Base-by-base conservation (phyloP, 2,888 invertebrate genomes). In the Calameuta pallipes region DNA sequence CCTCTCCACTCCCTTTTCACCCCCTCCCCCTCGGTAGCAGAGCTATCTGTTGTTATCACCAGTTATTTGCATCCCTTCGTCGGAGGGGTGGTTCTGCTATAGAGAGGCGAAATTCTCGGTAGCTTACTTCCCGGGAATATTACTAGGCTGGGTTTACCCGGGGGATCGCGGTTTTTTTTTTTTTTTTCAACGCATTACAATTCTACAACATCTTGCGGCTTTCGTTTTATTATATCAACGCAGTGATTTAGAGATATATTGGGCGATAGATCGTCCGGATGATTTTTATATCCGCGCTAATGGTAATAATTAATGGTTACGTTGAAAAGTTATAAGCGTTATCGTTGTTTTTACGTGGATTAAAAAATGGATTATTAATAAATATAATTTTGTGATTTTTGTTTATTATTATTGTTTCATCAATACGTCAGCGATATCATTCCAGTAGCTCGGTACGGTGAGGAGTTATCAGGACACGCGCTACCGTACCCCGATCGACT, bases 21-120 rank as follows among this genome's bases (percentile, higher is more conserved):
- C 78, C 76, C 78, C 78, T 81, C 79, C 80, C 77, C 78, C 78
- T 76, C 73, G 74, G 75, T 68, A 82, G 84, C 85, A 81, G 87
- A 90, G 89, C 89, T 90, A 90, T 90, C 90, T 89, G 89, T 89
- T 89, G 90, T 90, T 90, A 90, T 90, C 90, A 88, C 89, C 90
- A 88, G 90, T 90, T 90, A 90, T 90, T 90, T 90, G 89, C 90
- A 90, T 89, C 90, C 89, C 88, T 89, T 87, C 87, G 87, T 82
- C 84, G 85, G 82, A 77, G 84, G 86, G 86, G 80, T 78, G 83
- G 13, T 71, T 71, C 34, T 33, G 31, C 69, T 36, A 73, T 31
- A 74, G 36, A 76, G 74, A 74, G 33, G 71, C 83, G 86, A 86
- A 86, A 87, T 87, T 87, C 88, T 88, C 85, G 86, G 85, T 86